Evolutionary conservation across 2,113 vertebrate species (phyloP).

Genomic region (Eurystomus gularis): DNA sequence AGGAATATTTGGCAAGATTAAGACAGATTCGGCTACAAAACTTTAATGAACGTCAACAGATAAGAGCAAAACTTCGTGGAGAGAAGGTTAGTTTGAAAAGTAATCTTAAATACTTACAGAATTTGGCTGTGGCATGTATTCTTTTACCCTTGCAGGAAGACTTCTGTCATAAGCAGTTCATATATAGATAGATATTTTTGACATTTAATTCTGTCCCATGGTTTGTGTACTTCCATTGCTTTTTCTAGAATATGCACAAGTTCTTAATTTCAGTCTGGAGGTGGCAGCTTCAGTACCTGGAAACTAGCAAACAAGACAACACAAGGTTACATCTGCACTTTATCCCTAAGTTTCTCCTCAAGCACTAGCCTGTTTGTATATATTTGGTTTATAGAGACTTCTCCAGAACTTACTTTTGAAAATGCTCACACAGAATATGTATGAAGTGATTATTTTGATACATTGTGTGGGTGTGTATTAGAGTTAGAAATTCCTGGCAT

Average conservation of each 20-base stretch:
- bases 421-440: not conserved
- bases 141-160: not conserved
- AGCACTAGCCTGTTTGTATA: not conserved
- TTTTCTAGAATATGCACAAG: not conserved
- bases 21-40: conserved; percentile 95
- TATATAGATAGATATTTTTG: not conserved
- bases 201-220: not conserved
- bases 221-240: not conserved
- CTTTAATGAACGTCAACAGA: conserved; percentile 96
- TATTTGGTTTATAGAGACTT: not conserved
- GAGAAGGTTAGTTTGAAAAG: conserved; percentile 83
- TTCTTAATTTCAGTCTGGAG: not conserved
- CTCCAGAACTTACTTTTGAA: not conserved
- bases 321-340: not conserved
- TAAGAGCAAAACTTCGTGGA: conserved; percentile 93
- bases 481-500: not conserved
- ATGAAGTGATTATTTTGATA: not conserved
- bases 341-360: not conserved
- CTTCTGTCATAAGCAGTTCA: not conserved
- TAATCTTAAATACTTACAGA: not conserved
- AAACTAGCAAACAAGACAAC: not conserved
- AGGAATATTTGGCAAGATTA: conserved; percentile 93
- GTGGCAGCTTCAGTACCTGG: not conserved
- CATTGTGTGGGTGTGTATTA: not conserved
- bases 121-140: not conserved